Evolutionary conservation across 2,888 invertebrate genomes (phyloP).

Genomic region (Lycophotia porphyrea): DNA sequence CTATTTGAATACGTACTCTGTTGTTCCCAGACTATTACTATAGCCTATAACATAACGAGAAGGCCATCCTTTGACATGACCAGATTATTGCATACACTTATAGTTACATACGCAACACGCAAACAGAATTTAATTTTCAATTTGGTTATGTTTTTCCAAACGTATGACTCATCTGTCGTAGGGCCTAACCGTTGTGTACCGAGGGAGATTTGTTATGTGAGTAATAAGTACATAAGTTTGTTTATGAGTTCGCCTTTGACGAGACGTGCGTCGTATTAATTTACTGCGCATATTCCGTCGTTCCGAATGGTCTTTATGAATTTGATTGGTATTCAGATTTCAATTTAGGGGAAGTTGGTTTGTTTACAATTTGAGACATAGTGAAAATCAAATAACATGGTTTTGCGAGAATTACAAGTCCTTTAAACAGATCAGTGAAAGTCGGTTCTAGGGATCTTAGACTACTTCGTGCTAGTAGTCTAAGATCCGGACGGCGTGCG

Average conservation of each 20-base stretch:
- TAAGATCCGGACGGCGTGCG: too few species aligned
- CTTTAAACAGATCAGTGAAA: too few species aligned
- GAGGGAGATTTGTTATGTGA: slow-evolving; percentile 5
- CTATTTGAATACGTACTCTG: neutral
- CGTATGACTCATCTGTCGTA: neutral
- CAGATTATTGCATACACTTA: neutral
- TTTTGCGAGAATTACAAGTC: too few species aligned
- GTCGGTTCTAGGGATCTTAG: too few species aligned
- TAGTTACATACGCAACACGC: neutral
- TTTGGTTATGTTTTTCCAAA: neutral
- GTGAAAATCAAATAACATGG: too few species aligned
- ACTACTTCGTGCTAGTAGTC: too few species aligned
- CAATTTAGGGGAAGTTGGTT: neutral
- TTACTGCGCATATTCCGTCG: neutral
- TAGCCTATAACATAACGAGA: neutral
- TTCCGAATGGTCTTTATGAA: neutral
- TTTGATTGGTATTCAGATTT: slow-evolving; percentile 1
- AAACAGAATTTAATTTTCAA: neutral
- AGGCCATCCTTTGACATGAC: neutral
- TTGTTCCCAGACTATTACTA: neutral
- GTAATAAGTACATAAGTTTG: neutral
- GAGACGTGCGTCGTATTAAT: neutral
- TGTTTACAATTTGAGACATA: slow-evolving; percentile 14
- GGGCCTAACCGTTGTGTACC: neutral
- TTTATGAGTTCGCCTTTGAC: slow-evolving; percentile 11